These are phyloP conservation scores for Mus caroli DNA, from an alignment of 2,797 vertebrate species.

Conservation along the genomic window DNA sequence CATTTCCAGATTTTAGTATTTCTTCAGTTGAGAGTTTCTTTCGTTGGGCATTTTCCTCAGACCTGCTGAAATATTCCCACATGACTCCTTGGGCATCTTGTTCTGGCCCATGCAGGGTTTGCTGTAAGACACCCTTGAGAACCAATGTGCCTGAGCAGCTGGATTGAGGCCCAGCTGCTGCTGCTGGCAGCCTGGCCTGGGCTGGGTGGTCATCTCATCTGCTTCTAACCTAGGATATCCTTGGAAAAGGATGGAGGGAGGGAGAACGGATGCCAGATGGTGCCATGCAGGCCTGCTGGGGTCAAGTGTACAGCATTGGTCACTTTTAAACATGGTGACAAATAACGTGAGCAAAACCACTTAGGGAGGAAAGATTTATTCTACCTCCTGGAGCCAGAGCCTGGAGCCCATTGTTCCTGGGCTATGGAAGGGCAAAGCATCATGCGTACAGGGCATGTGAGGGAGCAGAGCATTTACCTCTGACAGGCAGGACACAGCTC, in stretches of 20 bases:
- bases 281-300: not conserved
- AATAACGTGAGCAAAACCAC: not conserved
- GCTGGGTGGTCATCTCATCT: accelerated
- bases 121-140: too few relatives aligned
- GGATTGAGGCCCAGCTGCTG: not conserved
- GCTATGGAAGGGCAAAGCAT: not conserved
- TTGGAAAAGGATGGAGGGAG: not conserved
- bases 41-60: not conserved
- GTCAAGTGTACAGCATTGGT: not conserved
- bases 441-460: not conserved
- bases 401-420: not conserved
- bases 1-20: not conserved
- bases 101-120: not conserved
- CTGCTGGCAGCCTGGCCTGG: not conserved
- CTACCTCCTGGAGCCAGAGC: too few relatives aligned
- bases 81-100: not conserved
- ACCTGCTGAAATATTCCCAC: not conserved
- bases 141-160: accelerated
- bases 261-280: accelerated
- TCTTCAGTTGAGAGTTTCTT: not conserved
- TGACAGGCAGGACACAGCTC: not conserved
- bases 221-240: not conserved
- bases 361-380: not conserved
- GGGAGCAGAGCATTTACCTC: not conserved
- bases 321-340: not conserved